Evolutionary conservation across 2,888 invertebrate genomes (phyloP), one percentile per base, ranked within the genome.

Genomic region (Drosophila cracens): DNA sequence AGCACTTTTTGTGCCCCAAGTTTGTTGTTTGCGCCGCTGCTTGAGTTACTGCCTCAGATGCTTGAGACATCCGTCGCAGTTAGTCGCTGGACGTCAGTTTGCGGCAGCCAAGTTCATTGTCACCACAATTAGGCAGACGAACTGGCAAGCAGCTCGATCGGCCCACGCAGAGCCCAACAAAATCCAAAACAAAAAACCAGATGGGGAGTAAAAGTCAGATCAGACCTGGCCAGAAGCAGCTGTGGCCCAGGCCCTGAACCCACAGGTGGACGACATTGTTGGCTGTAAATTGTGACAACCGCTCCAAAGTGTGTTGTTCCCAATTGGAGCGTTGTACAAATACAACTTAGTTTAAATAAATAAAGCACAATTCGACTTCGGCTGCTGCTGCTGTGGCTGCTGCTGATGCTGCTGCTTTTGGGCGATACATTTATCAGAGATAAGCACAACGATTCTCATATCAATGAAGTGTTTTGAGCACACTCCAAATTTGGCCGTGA

Each of bases 101-200:
- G 27, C 52, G 10, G 29, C 16, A 21, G 69, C 89, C 89, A 85
- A 79, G 85, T 85, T 85, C 85, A 85, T 84, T 85, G 85, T 84
- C 87, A 71, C 62, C 66, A 68, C 66, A 69, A 58, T 54, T 57
- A 72, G 69, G 61, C 63, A 58, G 66, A 46, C 60, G 67, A 70
- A 67, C 54, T 64, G 63, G 48, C 49, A n/a, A n/a, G 27, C 72
- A 21, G 11, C 13, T 16, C 33, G 33, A 18, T 11, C 43, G 43
- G 29, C 74, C 74, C 69, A 70, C 70, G 69, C 74, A 58, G 27
- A 33, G 34, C 18, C 16, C 25, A 46, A 25, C 25, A 25, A 46
- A 46, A 46, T 43, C 11, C 5, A 25, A 46, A 25, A 16, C n/a
- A 18, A n/a, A 27, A 59, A 69, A 51, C 21, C 18, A 16, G 40